Percentiles rank a stretch among this genome's conserved stretches.
Conservation (phyloP, 2,113 vertebrate species). For the Ia io region DNA sequence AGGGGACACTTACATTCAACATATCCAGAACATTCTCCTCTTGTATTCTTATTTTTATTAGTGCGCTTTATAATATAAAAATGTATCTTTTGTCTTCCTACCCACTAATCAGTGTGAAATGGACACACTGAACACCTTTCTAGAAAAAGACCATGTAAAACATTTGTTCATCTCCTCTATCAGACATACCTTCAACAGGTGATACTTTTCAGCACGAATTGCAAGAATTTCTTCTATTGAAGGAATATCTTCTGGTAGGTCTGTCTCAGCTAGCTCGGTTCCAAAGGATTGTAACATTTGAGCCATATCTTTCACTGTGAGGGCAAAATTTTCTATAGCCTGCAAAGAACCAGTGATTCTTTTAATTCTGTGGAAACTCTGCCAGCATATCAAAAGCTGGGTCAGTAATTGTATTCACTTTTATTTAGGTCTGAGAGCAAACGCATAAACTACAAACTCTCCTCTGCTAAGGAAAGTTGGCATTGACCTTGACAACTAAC, state of each 20-base stretch:
- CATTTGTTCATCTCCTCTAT: not conserved
- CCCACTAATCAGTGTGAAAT: not conserved
- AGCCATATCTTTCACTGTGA: constrained; percentile 96
- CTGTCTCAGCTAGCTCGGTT: constrained; percentile 92
- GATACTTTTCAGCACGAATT: constrained; percentile 90
- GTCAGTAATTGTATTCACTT: not conserved
- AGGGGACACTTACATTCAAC: not conserved
- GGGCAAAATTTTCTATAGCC: constrained; percentile 98
- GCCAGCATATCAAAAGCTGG: accelerated
- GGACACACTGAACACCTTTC: not conserved
- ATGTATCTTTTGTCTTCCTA: not conserved
- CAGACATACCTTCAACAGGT: constrained; percentile 90
- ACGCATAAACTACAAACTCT: not conserved
- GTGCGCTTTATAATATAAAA: not conserved
- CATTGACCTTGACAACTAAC: not conserved
- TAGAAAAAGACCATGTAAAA: not conserved
- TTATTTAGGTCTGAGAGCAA: not conserved
- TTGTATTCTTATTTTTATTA: not conserved
- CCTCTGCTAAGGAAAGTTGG: not conserved
- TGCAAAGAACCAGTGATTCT: constrained; percentile 71
- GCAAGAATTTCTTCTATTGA: constrained; percentile 89
- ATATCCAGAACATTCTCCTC: not conserved
- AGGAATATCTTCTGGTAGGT: constrained; percentile 87
- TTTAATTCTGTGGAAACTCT: not conserved
- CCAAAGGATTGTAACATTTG: constrained; percentile 96